phyloP scores from a whole-genome alignment of 2,113 vertebrate genomes.

The Pionites leucogaster region DNA sequence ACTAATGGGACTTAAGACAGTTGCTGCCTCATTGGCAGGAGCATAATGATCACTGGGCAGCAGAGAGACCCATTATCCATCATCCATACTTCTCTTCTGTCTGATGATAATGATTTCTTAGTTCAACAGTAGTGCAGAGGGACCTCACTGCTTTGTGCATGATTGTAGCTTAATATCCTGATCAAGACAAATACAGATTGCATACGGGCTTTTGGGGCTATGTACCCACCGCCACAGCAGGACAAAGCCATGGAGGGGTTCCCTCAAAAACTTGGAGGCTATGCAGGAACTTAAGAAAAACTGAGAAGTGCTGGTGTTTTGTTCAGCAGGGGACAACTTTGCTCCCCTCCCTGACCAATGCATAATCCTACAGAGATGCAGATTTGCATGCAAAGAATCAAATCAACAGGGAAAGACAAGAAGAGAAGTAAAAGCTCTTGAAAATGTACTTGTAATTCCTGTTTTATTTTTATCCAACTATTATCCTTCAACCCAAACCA shows the following conservation, averaged over 20 bases:
- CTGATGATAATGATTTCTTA: constrained; percentile 77
- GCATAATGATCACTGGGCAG: constrained; percentile 74
- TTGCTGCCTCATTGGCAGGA: constrained; percentile 73
- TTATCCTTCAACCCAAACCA: background rate
- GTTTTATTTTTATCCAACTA: background rate
- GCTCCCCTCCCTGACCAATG: background rate
- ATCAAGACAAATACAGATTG: constrained; percentile 66
- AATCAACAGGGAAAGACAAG: background rate
- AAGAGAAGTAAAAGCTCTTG: background rate
- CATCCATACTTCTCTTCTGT: constrained; percentile 69
- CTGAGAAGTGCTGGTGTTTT: background rate
- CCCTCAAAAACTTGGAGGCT: background rate
- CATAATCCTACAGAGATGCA: background rate
- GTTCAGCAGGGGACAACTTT: background rate
- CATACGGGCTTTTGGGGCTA: background rate
- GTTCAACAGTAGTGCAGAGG: constrained; percentile 59
- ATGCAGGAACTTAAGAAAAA: background rate
- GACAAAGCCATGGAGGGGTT: background rate
- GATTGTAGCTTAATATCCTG: constrained; percentile 61
- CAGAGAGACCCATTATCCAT: constrained; percentile 78
- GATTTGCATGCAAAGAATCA: background rate
- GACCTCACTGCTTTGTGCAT: constrained; percentile 66
- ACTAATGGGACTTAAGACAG: constrained; percentile 80
- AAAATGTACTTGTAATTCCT: background rate
- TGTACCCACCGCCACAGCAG: background rate